Evolutionary conservation across 2,113 vertebrate species (phyloP).

Genomic region (Laterallus jamaicensis): DNA sequence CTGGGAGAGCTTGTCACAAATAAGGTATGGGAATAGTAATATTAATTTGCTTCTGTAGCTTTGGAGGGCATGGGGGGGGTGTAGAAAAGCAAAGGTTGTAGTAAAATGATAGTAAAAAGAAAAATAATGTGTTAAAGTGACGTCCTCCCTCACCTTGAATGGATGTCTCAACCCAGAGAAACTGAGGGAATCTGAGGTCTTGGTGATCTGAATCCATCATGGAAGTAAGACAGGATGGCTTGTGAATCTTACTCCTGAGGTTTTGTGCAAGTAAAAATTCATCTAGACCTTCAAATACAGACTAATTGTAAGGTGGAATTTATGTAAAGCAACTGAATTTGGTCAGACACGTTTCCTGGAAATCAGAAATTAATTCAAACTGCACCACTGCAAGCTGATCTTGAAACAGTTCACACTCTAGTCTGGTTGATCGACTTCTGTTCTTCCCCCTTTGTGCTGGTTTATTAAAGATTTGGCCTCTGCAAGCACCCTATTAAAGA

Average conservation of each 20-base stretch:
- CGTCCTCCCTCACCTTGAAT: neutral
- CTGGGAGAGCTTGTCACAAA: neutral
- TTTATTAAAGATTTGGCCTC: neutral
- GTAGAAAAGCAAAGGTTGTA: neutral
- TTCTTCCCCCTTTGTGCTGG: neutral
- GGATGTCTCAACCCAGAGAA: neutral
- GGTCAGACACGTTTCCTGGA: neutral
- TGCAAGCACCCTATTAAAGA: neutral
- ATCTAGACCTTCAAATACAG: neutral
- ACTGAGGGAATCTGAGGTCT: neutral
- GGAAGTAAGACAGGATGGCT: neutral
- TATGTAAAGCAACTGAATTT: neutral
- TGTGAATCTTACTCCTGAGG: neutral
- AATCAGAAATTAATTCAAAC: neutral
- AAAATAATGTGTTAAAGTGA: neutral
- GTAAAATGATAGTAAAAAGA: neutral
- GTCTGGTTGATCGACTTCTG: neutral
- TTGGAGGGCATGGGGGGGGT: fast-evolving
- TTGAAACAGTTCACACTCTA: neutral
- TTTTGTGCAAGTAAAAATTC: neutral
- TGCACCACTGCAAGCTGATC: neutral
- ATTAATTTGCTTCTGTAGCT: neutral
- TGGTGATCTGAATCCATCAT: neutral
- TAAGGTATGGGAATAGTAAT: neutral
- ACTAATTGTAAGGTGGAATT: neutral